Evolutionary conservation across 2,797 vertebrate species (phyloP), one percentile per base, ranked within the genome.

Genomic region (Crossoptilon crossoptilon): DNA sequence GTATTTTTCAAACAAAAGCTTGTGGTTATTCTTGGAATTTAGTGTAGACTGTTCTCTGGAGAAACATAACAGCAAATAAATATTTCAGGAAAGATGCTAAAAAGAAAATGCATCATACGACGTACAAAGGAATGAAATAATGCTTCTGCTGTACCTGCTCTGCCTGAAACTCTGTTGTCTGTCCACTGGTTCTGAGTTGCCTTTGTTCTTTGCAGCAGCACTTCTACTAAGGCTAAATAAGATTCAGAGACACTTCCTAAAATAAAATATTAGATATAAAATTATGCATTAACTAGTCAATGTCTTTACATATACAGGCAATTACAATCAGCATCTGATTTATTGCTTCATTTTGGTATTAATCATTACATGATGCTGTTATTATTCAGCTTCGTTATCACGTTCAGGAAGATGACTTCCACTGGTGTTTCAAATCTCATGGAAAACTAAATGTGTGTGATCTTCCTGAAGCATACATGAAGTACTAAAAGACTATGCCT

Each of bases 31-130:
- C 31, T 67, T n/a, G 29, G 41, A 78, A 48, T 74, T 82, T 93
- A 39, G 26, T 67, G 31, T 46, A 75, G 19, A 55, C 31, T 62
- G 14, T 74, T 91, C 82, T 71, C 83, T 48, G 13, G 44, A 80
- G 90, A 91, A 84, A 92, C 64, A 67, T 94, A 92, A 88, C 24
- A 92, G 55, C 26, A 94, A 70, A 90, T 95, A 79, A 91, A 93
- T 95, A 88, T 96, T 94, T 86, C 37, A 95, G 53, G 69, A 81
- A 87, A 68, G 27, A 60, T 64, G 64, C 48, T 88, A 72, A 91
- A 93, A 82, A 77, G 41, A 63, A 55, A 89, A 43, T 1, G 6
- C 56, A 64, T 75, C 60, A 29, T 41, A 53, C 21, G 35, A 26
- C 12, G 31, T 74, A 56, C 19, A 14, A 18, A 58, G 35, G 58